Base-by-base conservation (phyloP, 2,888 invertebrate species). In the Caenorhabditis sinica region DNA sequence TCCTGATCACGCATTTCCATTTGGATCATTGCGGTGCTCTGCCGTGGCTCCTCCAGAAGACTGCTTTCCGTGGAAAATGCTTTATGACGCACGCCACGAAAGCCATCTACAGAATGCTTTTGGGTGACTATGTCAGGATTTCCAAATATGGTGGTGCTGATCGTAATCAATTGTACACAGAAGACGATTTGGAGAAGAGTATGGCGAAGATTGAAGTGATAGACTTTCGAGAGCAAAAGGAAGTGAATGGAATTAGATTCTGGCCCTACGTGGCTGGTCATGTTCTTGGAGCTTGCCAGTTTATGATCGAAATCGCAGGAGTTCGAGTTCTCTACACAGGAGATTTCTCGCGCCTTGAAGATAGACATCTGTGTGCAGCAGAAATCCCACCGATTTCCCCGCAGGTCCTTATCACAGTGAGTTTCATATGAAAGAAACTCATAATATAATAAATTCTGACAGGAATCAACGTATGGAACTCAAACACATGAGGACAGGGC, bases 71-170 rank as follows among this genome's bases (percentile, higher is more conserved):
- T 53, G 87, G 88, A 0, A 95, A 97, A 56, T 98, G 98, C 93
- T 98, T 98, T 93, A 99, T 99, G 99, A 99, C 99, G 0, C 99
- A 99, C 93, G 98, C 99, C 0, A 98, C 99, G 0, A 99, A 99
- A 94, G 98, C 98, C 33, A 99, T 99, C 92, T 99, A 98, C 93
- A 95, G 98, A 88, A 98, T 98, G 98, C 95, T 99, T 43, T 94
- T 99, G 1, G 98, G 98, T 0, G 99, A 99, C 95, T 99, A 97
- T 93, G 98, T 99, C 83, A 98, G 98, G 95, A 85, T 85, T 28
- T 82, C 85, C 1, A 72, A 80, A 56, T 83, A 90, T 63, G 90
- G 91, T 30, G 88, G 89, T 17, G 73, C 85, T 17, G 89, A 90
- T 60, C 87, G 89, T 20, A 82, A 88, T 43, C 97, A 97, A 96